Evolutionary conservation across 2,888 invertebrate genomes (phyloP), one percentile per base, ranked within the genome.

Genomic region (Leucophenga maculata): DNA sequence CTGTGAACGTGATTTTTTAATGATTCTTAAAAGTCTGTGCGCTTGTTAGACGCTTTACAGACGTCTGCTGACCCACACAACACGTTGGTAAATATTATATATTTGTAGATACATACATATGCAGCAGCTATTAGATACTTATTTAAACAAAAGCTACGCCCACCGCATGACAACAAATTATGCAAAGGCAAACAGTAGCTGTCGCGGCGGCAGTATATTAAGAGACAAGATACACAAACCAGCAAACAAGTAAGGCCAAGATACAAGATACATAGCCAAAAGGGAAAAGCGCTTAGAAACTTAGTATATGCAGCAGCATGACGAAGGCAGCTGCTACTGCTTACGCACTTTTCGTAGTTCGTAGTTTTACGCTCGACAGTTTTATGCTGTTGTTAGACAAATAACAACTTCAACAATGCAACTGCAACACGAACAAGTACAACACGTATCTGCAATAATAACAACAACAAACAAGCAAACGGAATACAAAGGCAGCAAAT

Each of bases 371-470:
- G 39, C 39, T 39, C 31, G 62, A 64, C 62, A 64, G n/a, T 64
- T 64, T 64, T 64, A 64, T 64, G 62, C 46, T 18, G 16, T 22
- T 64, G 62, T 48, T 48, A 64, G 62, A 64, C 62, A 64, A 64
- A 64, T 48, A 64, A 64, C 48, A 44, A 57, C 57, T 26, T 16
- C n/a, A 39, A 39, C 39, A 39, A 11, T 11, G 4, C 52, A 20
- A 52, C 48, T 22, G 8, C 6, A 26, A 6, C 14, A 31, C 9
- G 14, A 57, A n/a, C 31, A 39, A 11, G 39, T 39, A 39, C 44
- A 39, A 59, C 32, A 18, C 26, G n/a, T 39, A 60, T 39, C 31
- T 54, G 44, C 44, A 60, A 60, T 2, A n/a, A 11, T 11, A 59
- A 59, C 48, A 64, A n/a, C 32, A 31, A 59, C 60, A 60, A 18